Evolutionary conservation across 2,888 invertebrate species (phyloP), one percentile per base, ranked within the genome.

Genomic region (Vesta saturnalis): DNA sequence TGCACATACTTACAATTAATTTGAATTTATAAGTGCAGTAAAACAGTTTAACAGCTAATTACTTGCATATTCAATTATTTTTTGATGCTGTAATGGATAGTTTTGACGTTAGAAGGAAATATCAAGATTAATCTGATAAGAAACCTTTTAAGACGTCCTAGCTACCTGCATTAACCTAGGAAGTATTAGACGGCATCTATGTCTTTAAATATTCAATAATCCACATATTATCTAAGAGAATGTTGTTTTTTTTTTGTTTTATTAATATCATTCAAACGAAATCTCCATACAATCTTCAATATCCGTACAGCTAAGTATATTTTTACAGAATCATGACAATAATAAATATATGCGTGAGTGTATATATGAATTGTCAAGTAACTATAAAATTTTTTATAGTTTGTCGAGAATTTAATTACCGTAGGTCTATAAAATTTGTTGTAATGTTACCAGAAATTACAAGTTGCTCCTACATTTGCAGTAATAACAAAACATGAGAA

Each of bases 131-230:
- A 70, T 70, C 69, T 58, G 69, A 70, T 70, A 70, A 70, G 46
- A 66, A 70, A 57, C 54, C 66, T 66, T 70, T 70, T 70, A 66
- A 66, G 58, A 66, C 39, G 23, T 63, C 39, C 35, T 58, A 62
- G 69, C 69, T 69, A 69, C 69, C 59, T 69, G 65, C 69, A 54
- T 69, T 66, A 46, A 57, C 46, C 60, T 22, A 65, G 65, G 67
- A 70, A 62, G 65, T 61, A 67, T 60, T 71, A 65, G 71, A 61
- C 69, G 69, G 69, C 71, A 71, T 73, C 73, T 69, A 62, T 60
- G 18, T 57, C 47, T 56, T 61, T 59, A 49, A 72, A 67, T 69
- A 66, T 60, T 70, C 64, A 66, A 71, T 66, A 60, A 70, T 69
- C 69, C 67, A 61, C 43, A 59, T 39, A 68, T 67, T 69, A n/a